These are phyloP conservation scores for Temnothorax curvispinosus DNA, from an alignment of 1,140 invertebrate genomes.

Conservation along the genomic window DNA sequence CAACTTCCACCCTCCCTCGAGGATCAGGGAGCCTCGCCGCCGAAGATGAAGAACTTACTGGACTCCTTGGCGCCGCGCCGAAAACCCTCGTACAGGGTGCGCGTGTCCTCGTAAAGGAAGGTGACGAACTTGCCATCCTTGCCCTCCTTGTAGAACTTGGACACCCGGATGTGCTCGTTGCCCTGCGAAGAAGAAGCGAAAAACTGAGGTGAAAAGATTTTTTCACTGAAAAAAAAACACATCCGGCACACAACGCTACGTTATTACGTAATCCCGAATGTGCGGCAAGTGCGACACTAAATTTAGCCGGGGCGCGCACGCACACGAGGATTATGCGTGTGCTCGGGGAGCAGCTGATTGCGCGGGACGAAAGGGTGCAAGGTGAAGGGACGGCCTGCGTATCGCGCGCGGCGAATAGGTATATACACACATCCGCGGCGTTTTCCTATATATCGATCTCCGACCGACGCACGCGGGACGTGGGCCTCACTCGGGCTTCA, in stretches of 20 bases:
- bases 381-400: not conserved
- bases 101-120: constrained; percentile 94
- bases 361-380: not conserved
- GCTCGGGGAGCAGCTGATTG: constrained; percentile 12
- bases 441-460: constrained; percentile 13
- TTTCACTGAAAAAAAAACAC: constrained; percentile 14
- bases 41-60: constrained; percentile 88
- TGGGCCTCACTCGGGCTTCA: constrained; percentile 13
- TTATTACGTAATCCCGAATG: constrained; percentile 65
- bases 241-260: constrained; percentile 48
- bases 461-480: not conserved
- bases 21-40: not conserved
- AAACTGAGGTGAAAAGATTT: not conserved
- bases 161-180: constrained; percentile 95
- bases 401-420: not conserved
- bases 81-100: constrained; percentile 96
- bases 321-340: not conserved
- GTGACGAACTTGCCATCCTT: constrained; percentile 95
- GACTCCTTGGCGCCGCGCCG: constrained; percentile 96
- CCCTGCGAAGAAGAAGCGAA: constrained; percentile 88
- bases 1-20: no score
- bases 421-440: no score
- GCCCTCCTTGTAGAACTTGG: constrained; percentile 96
- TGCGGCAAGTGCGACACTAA: constrained; percentile 68
- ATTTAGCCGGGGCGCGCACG: constrained; percentile 59